phyloP scores from a whole-genome alignment of 2,113 vertebrate genomes.

The Cyphomyrus discorhynchus region DNA sequence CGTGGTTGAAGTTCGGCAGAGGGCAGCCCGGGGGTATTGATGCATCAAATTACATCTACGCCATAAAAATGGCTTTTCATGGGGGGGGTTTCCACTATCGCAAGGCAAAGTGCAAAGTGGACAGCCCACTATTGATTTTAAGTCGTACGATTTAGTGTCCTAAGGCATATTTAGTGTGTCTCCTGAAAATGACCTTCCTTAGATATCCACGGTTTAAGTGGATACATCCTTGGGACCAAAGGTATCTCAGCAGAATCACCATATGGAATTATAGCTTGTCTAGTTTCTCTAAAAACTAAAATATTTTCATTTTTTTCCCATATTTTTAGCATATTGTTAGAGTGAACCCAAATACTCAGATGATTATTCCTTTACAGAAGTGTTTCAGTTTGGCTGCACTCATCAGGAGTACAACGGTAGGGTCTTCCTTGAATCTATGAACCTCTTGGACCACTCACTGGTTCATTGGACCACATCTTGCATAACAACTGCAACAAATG shows the following conservation, averaged over 20 bases:
- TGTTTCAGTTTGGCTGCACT: not conserved
- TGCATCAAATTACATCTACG: conserved; percentile 46
- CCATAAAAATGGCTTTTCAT: conserved; percentile 34
- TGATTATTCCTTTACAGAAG: not conserved
- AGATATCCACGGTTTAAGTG: not conserved
- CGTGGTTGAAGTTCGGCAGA: not conserved
- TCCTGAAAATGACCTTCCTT: not conserved
- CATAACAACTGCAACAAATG: not conserved
- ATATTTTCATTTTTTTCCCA: not conserved
- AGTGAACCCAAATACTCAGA: not conserved
- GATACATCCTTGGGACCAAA: not conserved
- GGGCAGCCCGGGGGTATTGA: conserved; percentile 37
- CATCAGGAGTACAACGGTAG: not conserved
- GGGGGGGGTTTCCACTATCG: not conserved
- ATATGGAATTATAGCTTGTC: not conserved
- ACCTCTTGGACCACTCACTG: not conserved
- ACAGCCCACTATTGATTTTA: not conserved
- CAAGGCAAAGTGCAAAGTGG: not conserved
- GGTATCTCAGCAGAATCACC: not conserved
- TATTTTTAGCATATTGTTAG: not conserved
- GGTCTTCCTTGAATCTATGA: not conserved
- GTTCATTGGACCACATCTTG: not conserved
- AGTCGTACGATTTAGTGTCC: not conserved
- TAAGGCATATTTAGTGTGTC: not conserved
- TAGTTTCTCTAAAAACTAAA: not conserved